These are phyloP conservation scores for Andrena bicolor DNA, from an alignment of 2,888 invertebrate genomes.

Conservation along the genomic window DNA sequence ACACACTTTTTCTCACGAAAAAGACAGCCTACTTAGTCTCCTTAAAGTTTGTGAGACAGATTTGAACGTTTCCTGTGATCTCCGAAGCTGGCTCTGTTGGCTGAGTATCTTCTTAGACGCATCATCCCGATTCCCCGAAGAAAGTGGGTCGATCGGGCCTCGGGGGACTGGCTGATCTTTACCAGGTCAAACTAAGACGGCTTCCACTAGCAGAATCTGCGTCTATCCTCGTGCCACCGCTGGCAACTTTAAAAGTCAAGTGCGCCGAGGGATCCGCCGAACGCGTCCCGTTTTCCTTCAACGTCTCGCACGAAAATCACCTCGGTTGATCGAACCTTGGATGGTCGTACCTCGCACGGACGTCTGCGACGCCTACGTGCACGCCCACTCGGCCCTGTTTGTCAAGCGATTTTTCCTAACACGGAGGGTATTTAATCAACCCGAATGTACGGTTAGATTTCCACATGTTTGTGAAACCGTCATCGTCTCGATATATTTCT, in stretches of 20 bases:
- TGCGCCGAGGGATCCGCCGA: neutral
- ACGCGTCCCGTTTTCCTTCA: neutral
- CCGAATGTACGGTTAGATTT: neutral
- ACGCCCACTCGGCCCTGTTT: conserved; percentile 14
- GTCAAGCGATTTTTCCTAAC: neutral
- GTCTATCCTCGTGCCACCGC: neutral
- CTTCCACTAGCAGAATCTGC: neutral
- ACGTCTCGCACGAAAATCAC: conserved; percentile 3
- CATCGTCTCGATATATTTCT: neutral
- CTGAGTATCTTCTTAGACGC: no score
- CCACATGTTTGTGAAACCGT: neutral
- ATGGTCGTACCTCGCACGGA: neutral
- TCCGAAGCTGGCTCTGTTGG: no score
- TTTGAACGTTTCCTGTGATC: no score
- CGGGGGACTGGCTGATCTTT: neutral
- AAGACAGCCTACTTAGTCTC: no score
- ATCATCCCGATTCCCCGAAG: no score
- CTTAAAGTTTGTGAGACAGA: no score
- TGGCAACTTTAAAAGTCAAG: neutral
- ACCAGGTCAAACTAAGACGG: neutral
- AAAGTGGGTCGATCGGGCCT: no score
- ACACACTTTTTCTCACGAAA: no score
- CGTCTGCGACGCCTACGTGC: conserved; percentile 7
- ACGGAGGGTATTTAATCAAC: neutral
- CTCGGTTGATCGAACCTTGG: neutral